Base-by-base conservation (phyloP, 2,888 invertebrate genomes). In the Cinara cedri region DNA sequence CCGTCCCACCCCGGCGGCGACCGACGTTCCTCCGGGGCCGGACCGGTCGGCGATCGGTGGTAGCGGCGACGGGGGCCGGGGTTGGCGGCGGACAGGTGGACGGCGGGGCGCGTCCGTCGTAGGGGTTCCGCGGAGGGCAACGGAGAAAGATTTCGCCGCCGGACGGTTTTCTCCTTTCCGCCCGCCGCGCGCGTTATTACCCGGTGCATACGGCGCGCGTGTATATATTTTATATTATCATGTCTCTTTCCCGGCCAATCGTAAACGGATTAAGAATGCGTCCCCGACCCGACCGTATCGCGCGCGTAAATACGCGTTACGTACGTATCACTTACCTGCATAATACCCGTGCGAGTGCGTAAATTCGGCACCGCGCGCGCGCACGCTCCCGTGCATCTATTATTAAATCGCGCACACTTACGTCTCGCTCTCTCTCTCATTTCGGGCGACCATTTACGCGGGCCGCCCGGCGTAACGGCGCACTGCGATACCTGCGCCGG, bases 201-300 rank as follows among this genome's bases (percentile, higher is more conserved):
- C 34, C 34, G 34, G n/a, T n/a, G n/a, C n/a, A n/a, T n/a, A n/a
- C 3, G n/a, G 34, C 1, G 14, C 16, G n/a, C n/a, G 4, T 16
- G 3, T 68, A 6, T n/a, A 68, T n/a, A 51, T n/a, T n/a, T n/a
- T n/a, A n/a, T n/a, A n/a, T n/a, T n/a, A n/a, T n/a, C n/a, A n/a
- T 54, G 26, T 26, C 49, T 49, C 19, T 42, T 8, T n/a, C n/a
- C 44, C 16, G n/a, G 34, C 21, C 49, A 76, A 68, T 76, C 57
- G 66, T 76, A 66, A 68, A 57, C 76, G 76, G 66, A 76, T 66
- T 55, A 76, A 66, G 44, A 76, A 76, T 60, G 76, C 68, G 57
- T 68, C 66, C 26, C 46, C 57, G 57, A 76, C 49, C 49, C 26
- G 26, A 46, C 54, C 34, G 6, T 34, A 34, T 34, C n/a, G n/a